A percentile compares a stretch with the other conserved stretches of the same genome.
phyloP scores from a whole-genome alignment of 2,888 invertebrate species.

The Prenolepis imparis region DNA sequence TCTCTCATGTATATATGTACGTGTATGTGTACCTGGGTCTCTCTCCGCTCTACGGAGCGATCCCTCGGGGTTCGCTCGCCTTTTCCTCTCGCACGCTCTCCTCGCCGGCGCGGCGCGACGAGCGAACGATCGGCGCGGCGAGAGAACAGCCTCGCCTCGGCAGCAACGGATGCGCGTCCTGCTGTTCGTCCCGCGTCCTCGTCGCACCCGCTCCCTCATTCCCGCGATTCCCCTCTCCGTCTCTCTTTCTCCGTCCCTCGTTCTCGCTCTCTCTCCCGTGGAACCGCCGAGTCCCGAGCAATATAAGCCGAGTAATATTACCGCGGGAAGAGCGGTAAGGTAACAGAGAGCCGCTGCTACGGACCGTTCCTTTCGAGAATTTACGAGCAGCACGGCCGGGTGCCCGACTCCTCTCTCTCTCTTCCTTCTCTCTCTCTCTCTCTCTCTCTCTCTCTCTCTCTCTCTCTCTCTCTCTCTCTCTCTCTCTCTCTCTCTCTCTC shows the following conservation, averaged over 20 bases:
- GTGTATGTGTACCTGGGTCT: neutral
- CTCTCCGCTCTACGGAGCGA: constrained; percentile 61
- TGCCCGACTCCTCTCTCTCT: constrained; percentile 65
- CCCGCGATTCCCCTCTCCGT: constrained; percentile 58
- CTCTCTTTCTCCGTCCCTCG: constrained; percentile 52
- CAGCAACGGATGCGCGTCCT: constrained; percentile 71
- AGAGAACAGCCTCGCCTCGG: too few species aligned
- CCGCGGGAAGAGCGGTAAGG: constrained; percentile 78
- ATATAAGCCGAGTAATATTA: constrained; percentile 78
- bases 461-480: neutral
- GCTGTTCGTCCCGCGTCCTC: constrained; percentile 54
- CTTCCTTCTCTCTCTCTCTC: neutral
- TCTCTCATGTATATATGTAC: neutral
- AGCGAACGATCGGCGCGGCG: constrained; percentile 61
- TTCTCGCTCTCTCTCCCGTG: constrained; percentile 66
- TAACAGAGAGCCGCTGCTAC: constrained; percentile 77
- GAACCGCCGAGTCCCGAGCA: constrained; percentile 66
- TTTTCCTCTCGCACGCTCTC: constrained; percentile 70
- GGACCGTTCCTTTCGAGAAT: constrained; percentile 78
- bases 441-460: neutral
- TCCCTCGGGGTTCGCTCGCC: constrained; percentile 75
- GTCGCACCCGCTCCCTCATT: constrained; percentile 55
- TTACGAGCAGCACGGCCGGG: constrained; percentile 77
- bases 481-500: too few species aligned
- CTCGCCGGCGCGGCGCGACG: constrained; percentile 42